Evolutionary conservation across 2,888 invertebrate species (phyloP).

Genomic region (Drosophila koepferae): DNA sequence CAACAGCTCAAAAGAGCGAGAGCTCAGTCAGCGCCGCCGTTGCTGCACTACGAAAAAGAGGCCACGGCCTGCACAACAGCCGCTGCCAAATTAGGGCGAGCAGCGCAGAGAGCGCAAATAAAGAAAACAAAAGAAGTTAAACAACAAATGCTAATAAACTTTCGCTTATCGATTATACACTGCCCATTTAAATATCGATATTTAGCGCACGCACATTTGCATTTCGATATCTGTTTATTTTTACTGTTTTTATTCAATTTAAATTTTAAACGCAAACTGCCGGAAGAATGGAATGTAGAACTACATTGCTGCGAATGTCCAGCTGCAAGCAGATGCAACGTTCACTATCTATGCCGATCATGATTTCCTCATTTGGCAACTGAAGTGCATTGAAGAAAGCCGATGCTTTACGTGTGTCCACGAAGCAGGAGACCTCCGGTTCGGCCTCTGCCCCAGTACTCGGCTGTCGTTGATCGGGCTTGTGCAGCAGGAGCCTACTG

Average conservation of each 20-base stretch:
- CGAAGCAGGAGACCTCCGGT: slow-evolving; percentile 86
- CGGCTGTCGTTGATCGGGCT: slow-evolving; percentile 3
- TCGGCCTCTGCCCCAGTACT: slow-evolving; percentile 67
- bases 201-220: background rate
- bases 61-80: slow-evolving; percentile 64
- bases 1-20: slow-evolving; percentile 49
- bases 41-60: slow-evolving; percentile 52
- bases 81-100: slow-evolving; percentile 65
- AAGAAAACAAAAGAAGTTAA: slow-evolving; percentile 8
- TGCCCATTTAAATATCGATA: slow-evolving; percentile 47
- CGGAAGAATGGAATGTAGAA: slow-evolving; percentile 92
- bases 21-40: slow-evolving; percentile 16
- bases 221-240: slow-evolving; percentile 34
- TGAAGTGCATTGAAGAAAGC: slow-evolving; percentile 93
- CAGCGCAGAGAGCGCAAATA: slow-evolving; percentile 28
- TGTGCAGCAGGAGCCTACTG: slow-evolving; percentile 86
- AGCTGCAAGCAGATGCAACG: slow-evolving; percentile 91
- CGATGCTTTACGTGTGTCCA: slow-evolving; percentile 92
- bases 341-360: slow-evolving; percentile 92
- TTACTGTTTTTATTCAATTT: background rate
- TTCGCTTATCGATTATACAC: slow-evolving; percentile 56
- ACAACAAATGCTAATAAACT: slow-evolving; percentile 45
- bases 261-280: slow-evolving; percentile 86
- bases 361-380: slow-evolving; percentile 89
- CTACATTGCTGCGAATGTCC: slow-evolving; percentile 90